Evolutionary conservation across 1,140 invertebrate species (phyloP).

Genomic region (Pseudomyrmex concolor): DNA sequence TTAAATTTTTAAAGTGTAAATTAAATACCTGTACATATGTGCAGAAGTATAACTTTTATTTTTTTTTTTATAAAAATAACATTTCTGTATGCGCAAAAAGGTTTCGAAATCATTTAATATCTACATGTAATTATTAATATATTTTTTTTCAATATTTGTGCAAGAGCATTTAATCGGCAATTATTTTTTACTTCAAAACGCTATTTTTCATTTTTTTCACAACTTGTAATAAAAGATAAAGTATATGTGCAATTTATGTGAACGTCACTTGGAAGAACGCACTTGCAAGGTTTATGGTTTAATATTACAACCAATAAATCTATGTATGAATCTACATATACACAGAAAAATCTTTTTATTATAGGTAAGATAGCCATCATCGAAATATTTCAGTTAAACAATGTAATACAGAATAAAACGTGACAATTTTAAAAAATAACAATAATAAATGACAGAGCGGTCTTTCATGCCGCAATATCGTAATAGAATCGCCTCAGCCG

Average conservation of each 20-base stretch:
- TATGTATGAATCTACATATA: constrained; percentile 1
- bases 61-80: no score
- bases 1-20: not conserved
- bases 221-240: not conserved
- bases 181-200: constrained; percentile 2
- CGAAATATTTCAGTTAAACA: constrained; percentile 8
- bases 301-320: constrained; percentile 39
- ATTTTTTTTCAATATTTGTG: no score
- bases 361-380: not conserved
- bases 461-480: not conserved
- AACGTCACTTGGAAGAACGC: not conserved
- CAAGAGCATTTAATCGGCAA: not conserved
- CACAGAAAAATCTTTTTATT: not conserved
- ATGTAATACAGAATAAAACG: not conserved
- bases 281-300: constrained; percentile 26
- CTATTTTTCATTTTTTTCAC: not conserved
- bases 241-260: constrained; percentile 21
- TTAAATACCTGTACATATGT: no score
- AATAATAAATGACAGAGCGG: not conserved
- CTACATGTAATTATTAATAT: not conserved
- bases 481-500: constrained; percentile 24
- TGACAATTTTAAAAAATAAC: constrained; percentile 15
- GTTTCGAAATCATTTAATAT: not conserved
- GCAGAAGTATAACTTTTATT: no score
- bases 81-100: no score